Base-by-base conservation (phyloP, 2,888 invertebrate genomes). In the Leucania comma region DNA sequence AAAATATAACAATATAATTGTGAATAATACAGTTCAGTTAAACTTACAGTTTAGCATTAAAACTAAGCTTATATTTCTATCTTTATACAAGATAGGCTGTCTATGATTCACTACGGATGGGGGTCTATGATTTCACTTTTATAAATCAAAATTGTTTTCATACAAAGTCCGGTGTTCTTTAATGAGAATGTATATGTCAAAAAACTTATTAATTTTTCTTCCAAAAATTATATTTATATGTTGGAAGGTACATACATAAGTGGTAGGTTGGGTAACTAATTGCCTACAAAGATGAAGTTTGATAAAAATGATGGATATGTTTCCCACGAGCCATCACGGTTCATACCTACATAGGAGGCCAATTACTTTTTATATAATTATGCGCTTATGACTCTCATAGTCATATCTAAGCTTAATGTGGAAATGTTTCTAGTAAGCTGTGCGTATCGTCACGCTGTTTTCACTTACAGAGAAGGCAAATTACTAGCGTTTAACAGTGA, bases 311-410 rank as follows among this genome's bases (percentile, higher is more conserved):
- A 67, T 83, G 66, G 67, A 83, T 75, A 72, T 51, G 64, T 61
- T 82, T 82, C 82, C 78, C 82, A 82, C 82, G 83, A 63, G 67
- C 42, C 56, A 80, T 79, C 75, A 78, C 63, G 35, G 64, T 69
- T 58, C 53, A 59, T 60, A 75, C 54, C 67, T 72, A 67, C 54
- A 71, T 72, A 71, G 70, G 38, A 71, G 75, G 60, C 73, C 68
- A 75, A 74, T 78, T 72, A 72, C 71, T 77, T 78, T 84, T 81
- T 73, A 70, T 68, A 80, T 85, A 81, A 79, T 81, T 79, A 81
- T 79, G 58, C 72, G 29, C 67, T 65, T 62, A 60, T 54, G 29
- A 58, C 24, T 73, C 26, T 24, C 38, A 54, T 35, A 71, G 61
- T 65, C 60, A 29, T 68, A 58, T 64, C 64, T 71, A 53, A 61